Evolutionary conservation across 2,113 vertebrate genomes (phyloP).

Genomic region (Eulemur rufifrons): DNA sequence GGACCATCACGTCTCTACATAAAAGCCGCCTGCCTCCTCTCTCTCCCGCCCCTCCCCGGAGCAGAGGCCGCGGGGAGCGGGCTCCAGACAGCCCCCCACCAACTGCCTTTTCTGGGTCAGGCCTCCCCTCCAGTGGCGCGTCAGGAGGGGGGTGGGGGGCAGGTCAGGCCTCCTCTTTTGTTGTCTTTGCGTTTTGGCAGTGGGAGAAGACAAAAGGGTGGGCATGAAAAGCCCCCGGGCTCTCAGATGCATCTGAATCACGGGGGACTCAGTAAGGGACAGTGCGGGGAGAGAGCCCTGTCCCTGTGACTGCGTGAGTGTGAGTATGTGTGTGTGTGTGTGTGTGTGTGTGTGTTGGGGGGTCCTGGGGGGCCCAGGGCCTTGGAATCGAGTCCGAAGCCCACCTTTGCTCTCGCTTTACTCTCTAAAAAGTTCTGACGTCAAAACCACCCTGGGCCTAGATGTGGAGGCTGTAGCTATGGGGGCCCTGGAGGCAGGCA

Average conservation of each 20-base stretch:
- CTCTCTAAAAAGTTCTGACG: not conserved
- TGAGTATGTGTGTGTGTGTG: too few relatives aligned
- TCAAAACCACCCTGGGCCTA: not conserved
- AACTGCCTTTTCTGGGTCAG: slow-evolving; percentile 53
- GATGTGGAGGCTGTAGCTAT: not conserved
- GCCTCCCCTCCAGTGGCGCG: slow-evolving; percentile 2
- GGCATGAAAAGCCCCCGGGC: not conserved
- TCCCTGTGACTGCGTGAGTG: not conserved
- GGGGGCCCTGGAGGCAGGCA: not conserved
- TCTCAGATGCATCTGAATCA: not conserved
- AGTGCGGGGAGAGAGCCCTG: too few relatives aligned
- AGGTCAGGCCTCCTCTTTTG: not conserved
- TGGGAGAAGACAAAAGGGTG: slow-evolving; percentile 34
- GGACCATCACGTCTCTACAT: slow-evolving; percentile 67
- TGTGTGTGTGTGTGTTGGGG: not conserved
- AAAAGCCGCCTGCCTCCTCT: slow-evolving; percentile 44
- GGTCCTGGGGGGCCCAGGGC: rapidly evolving
- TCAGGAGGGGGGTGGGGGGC: not conserved
- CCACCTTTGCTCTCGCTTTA: not conserved
- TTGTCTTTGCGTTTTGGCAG: not conserved
- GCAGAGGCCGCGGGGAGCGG: not conserved
- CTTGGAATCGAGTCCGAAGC: not conserved
- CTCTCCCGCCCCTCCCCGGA: not conserved
- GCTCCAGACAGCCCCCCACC: not conserved
- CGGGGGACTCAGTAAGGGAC: not conserved